Evolutionary conservation across 1,140 invertebrate species (phyloP).

Genomic region (Drosophila suzukii): DNA sequence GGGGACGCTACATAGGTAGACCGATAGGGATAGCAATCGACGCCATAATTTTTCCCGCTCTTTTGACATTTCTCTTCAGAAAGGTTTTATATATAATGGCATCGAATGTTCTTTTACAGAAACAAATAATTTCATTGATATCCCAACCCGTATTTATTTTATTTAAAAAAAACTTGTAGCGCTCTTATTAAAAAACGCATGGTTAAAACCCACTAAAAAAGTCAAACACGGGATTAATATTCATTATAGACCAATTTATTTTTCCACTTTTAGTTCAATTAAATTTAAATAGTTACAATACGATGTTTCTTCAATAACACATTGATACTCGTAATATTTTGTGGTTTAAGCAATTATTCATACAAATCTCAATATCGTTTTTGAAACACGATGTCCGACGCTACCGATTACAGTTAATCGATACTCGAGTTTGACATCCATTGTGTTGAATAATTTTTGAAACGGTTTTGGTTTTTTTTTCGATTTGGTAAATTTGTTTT

Average conservation of each 20-base stretch:
- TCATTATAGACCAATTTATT: conserved; percentile 73
- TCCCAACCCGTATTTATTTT: too few species aligned
- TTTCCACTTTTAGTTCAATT: conserved; percentile 57
- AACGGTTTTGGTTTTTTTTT: conserved; percentile 45
- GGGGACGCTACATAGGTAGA: too few species aligned
- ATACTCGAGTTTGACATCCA: conserved; percentile 23
- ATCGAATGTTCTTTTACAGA: too few species aligned
- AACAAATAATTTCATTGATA: too few species aligned
- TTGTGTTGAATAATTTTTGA: conserved; percentile 71
- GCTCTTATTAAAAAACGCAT: too few species aligned
- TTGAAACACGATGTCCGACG: conserved; percentile 44
- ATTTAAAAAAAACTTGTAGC: too few species aligned
- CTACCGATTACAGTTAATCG: neutral
- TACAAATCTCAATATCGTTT: conserved; percentile 61
- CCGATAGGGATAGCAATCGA: too few species aligned
- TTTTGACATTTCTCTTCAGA: too few species aligned
- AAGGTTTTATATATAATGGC: too few species aligned
- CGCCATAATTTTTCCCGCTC: too few species aligned
- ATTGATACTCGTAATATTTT: conserved; percentile 59
- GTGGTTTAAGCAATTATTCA: conserved; percentile 66
- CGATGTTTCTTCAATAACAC: conserved; percentile 54
- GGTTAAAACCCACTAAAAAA: neutral
- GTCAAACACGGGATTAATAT: conserved; percentile 4
- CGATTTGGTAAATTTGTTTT: conserved; percentile 54
- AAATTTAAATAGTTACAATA: conserved; percentile 65